Conservation (phyloP, 2,888 invertebrate genomes). For the Stenodera caucasica region DNA sequence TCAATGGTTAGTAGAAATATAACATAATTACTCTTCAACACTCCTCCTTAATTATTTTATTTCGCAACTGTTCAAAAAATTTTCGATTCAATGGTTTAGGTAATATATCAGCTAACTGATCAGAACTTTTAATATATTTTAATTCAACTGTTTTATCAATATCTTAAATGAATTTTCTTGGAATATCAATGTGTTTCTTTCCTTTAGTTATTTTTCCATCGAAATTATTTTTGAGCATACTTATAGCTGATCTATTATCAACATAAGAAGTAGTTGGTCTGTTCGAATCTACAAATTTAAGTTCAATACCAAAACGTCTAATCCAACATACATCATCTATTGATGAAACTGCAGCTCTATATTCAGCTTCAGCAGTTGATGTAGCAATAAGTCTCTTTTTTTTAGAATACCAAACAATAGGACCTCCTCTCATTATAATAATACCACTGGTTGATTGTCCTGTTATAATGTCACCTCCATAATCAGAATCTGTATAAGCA, state of each 20-base stretch:
- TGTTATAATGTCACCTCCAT: constrained; percentile 26
- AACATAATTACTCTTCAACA: too few species aligned
- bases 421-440: constrained; percentile 36
- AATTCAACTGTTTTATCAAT: constrained; percentile 35
- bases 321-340: constrained; percentile 44
- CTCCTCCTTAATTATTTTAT: too few species aligned
- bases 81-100: too few species aligned
- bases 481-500: constrained; percentile 26
- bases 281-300: constrained; percentile 25
- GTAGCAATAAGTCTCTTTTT: constrained; percentile 30
- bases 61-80: too few species aligned
- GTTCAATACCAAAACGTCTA: constrained; percentile 33
- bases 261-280: constrained; percentile 34
- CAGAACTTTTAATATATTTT: constrained; percentile 32
- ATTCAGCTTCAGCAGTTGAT: constrained; percentile 43
- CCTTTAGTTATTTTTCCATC: constrained; percentile 42
- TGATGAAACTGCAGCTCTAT: constrained; percentile 39
- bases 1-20: too few species aligned
- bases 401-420: constrained; percentile 36
- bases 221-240: constrained; percentile 38
- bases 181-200: constrained; percentile 43
- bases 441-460: constrained; percentile 38
- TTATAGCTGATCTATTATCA: constrained; percentile 42
- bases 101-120: constrained; percentile 38
- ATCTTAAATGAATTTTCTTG: constrained; percentile 41